These are phyloP conservation scores for Oostethus manadensis DNA, from an alignment of 2,113 vertebrate species.

Conservation along the genomic window DNA sequence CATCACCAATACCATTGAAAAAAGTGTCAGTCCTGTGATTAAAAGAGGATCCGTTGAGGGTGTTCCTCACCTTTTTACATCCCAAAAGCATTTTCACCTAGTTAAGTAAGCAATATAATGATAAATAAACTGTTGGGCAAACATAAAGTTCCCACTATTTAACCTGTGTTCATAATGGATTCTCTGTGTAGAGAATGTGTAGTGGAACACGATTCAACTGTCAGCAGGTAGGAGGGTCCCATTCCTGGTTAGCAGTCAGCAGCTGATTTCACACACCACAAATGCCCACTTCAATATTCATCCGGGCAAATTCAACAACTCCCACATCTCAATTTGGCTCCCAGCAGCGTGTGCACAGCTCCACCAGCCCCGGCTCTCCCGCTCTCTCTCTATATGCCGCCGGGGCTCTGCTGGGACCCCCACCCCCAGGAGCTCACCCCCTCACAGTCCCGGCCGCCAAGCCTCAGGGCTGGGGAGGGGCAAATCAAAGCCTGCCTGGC, in stretches of 20 bases:
- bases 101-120: too few species aligned
- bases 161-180: constrained; percentile 38
- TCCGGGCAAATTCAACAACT: constrained; percentile 58
- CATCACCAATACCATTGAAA: too few species aligned
- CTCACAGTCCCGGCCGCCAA: constrained; percentile 44
- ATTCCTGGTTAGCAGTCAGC: constrained; percentile 51
- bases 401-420: constrained; percentile 60
- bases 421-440: constrained; percentile 33
- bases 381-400: constrained; percentile 31
- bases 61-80: neutral
- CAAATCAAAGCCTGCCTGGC: constrained; percentile 67
- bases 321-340: constrained; percentile 68
- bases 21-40: too few species aligned
- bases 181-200: constrained; percentile 14
- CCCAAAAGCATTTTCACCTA: neutral
- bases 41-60: too few species aligned
- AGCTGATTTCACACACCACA: constrained; percentile 55
- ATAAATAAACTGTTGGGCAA: constrained; percentile 8
- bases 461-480: constrained; percentile 49
- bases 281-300: constrained; percentile 63
- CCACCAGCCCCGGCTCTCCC: constrained; percentile 37
- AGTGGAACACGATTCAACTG: constrained; percentile 46
- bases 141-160: constrained; percentile 24
- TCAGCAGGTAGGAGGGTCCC: constrained; percentile 44
- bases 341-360: constrained; percentile 29